Evolutionary conservation across 2,888 invertebrate species (phyloP).

Genomic region (Leucophenga maculata): DNA sequence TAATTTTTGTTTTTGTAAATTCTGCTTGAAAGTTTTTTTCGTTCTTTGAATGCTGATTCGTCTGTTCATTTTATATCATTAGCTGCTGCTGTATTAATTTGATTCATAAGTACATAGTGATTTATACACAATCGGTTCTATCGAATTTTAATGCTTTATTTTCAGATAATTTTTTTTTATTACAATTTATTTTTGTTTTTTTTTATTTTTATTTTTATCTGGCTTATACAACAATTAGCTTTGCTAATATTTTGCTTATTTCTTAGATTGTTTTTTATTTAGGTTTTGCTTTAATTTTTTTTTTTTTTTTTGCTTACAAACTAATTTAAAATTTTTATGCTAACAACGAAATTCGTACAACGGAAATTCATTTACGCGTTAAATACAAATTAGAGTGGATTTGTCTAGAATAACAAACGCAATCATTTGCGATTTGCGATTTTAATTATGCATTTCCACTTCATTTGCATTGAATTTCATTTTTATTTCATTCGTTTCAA

Average conservation of each 20-base stretch:
- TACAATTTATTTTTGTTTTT: slow-evolving; percentile 27
- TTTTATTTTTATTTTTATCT: slow-evolving; percentile 30
- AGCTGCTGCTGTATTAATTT: slow-evolving; percentile 34
- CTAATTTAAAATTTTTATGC: slow-evolving; percentile 26
- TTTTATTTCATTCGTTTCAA: background rate
- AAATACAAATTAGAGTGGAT: background rate
- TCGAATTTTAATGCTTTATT: slow-evolving; percentile 11
- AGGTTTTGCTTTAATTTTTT: slow-evolving; percentile 12
- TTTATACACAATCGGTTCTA: background rate
- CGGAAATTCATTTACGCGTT: slow-evolving; percentile 27
- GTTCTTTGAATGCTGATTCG: slow-evolving; percentile 13
- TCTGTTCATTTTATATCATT: background rate
- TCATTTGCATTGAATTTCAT: slow-evolving; percentile 28
- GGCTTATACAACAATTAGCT: slow-evolving; percentile 69
- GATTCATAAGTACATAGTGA: slow-evolving; percentile 28
- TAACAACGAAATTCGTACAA: slow-evolving; percentile 22
- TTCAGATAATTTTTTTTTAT: slow-evolving; percentile 21
- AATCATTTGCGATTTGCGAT: background rate
- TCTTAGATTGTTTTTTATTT: slow-evolving; percentile 31
- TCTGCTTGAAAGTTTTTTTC: slow-evolving; percentile 14
- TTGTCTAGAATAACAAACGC: background rate
- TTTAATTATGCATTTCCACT: slow-evolving; percentile 25
- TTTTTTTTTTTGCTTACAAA: slow-evolving; percentile 12
- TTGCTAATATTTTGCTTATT: slow-evolving; percentile 61
- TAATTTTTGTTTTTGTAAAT: background rate